These are phyloP conservation scores for Poecilia latipinna DNA, from an alignment of 2,113 vertebrate species.

Conservation along the genomic window DNA sequence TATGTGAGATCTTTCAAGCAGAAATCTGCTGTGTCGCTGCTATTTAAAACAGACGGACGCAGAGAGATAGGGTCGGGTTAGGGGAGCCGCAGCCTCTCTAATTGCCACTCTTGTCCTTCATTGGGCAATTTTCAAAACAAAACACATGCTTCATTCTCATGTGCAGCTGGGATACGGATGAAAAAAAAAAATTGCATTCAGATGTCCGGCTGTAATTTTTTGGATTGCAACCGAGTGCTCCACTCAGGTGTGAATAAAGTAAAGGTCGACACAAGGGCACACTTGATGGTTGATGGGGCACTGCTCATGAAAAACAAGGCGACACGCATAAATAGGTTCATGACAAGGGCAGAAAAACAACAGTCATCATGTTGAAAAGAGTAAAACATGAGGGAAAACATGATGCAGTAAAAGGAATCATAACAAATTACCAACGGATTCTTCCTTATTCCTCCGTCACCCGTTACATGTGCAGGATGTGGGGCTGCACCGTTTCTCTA, in stretches of 20 bases:
- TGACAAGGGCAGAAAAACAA: constrained; percentile 34
- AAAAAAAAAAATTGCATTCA: constrained; percentile 43
- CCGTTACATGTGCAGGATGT: no score
- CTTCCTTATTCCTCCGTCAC: no score
- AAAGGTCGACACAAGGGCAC: constrained; percentile 3
- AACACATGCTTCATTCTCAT: constrained; percentile 34
- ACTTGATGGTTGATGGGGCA: constrained; percentile 35
- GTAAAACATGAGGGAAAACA: constrained; percentile 21
- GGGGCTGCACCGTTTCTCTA: no score
- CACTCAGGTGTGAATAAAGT: constrained; percentile 17
- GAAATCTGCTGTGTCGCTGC: neutral
- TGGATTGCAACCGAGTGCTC: constrained; percentile 28
- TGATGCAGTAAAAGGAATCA: constrained; percentile 14
- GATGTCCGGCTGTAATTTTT: constrained; percentile 35
- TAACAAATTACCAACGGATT: constrained; percentile 1
- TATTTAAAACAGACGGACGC: neutral
- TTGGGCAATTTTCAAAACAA: constrained; percentile 52
- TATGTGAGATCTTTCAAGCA: neutral
- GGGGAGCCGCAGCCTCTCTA: constrained; percentile 15
- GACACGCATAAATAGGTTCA: constrained; percentile 33
- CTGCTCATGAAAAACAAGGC: constrained; percentile 22
- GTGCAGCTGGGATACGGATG: constrained; percentile 30
- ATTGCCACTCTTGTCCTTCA: constrained; percentile 62
- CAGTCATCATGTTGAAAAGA: constrained; percentile 34
- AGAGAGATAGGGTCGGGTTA: no score